Percentiles rank a stretch among this genome's conserved stretches.
Evolutionary conservation across 2,113 vertebrate genomes (phyloP).

Genomic region (Chloroceryle aenea): DNA sequence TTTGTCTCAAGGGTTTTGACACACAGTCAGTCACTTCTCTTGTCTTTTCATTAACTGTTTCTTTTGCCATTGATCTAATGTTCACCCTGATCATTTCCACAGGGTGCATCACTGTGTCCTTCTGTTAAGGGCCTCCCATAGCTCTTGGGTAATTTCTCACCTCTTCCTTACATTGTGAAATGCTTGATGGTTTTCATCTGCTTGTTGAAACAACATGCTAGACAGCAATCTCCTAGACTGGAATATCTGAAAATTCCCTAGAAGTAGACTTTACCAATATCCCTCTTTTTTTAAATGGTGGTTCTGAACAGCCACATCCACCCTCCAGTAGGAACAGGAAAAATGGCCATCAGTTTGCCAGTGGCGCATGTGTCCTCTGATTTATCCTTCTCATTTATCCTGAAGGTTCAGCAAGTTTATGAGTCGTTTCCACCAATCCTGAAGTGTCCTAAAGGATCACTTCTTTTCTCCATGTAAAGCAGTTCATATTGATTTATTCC

Average conservation of each 20-base stretch:
- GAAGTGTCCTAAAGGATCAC: not conserved
- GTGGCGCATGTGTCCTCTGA: not conserved
- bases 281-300: not conserved
- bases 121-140: not conserved
- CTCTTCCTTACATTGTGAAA: not conserved
- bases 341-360: not conserved
- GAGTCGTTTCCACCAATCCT: not conserved
- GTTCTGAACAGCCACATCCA: not conserved
- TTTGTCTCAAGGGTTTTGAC: not conserved
- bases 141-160: not conserved
- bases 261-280: not conserved
- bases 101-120: fast-evolving
- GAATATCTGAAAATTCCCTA: not conserved
- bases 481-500: not conserved
- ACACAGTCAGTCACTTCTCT: not conserved
- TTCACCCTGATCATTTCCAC: not conserved
- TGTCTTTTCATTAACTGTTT: not conserved
- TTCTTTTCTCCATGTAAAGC: not conserved
- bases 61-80: not conserved
- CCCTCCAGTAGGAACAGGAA: not conserved
- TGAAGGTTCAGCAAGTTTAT: not conserved
- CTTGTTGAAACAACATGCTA: not conserved
- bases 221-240: not conserved
- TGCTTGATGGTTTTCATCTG: not conserved
- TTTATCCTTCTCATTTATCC: not conserved